Conservation (phyloP, 2,113 vertebrate genomes). For the Laticauda laticaudata region DNA sequence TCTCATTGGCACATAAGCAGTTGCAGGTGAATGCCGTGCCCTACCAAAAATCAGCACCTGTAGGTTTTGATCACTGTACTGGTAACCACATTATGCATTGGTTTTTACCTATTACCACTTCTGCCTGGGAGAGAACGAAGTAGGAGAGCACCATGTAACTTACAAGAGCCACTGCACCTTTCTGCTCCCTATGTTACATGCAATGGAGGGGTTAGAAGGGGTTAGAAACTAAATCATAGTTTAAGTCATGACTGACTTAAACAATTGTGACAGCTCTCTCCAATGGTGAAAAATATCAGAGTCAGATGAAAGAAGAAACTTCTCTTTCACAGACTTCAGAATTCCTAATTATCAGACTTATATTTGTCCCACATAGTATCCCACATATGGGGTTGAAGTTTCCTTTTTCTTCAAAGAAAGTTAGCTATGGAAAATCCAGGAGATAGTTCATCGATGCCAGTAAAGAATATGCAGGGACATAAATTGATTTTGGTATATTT, state of each 20-base stretch:
- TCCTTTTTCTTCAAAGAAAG: neutral
- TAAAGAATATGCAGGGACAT: neutral
- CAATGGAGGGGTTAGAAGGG: fast-evolving
- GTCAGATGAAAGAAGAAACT: conserved; percentile 1
- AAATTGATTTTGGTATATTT: neutral
- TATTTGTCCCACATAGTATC: conserved; percentile 10
- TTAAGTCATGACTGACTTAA: conserved; percentile 23
- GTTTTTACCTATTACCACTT: neutral
- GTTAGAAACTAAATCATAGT: conserved; percentile 1
- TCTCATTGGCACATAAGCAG: neutral
- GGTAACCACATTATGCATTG: neutral
- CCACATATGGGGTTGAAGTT: neutral
- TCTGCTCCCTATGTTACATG: neutral
- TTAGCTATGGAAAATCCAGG: neutral
- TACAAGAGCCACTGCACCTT: neutral
- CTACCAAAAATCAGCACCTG: neutral
- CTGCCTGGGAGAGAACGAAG: neutral
- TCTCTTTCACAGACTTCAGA: neutral
- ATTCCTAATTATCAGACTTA: conserved; percentile 14
- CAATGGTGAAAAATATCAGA: conserved; percentile 38
- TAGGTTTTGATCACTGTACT: neutral
- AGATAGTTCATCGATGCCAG: neutral
- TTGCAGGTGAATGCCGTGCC: neutral
- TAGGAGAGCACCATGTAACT: neutral
- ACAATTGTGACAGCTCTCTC: conserved; percentile 51